Evolutionary conservation across 2,888 invertebrate genomes (phyloP), one percentile per base, ranked within the genome.

Genomic region (Phyllotreta cruciferae): DNA sequence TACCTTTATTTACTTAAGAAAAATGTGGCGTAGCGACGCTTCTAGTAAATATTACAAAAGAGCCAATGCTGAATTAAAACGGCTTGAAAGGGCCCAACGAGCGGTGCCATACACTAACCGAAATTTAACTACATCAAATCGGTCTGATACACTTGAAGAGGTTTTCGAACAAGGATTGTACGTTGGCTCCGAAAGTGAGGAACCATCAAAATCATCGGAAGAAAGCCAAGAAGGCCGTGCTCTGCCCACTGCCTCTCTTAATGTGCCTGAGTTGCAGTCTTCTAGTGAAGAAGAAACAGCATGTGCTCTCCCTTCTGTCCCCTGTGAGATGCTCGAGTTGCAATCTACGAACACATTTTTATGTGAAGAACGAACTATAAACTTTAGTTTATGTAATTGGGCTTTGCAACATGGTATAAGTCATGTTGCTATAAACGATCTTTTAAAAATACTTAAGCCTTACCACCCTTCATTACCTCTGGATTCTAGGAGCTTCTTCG

Each of bases 401-500:
- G 52, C 52, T 36, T 37, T 52, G 7, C 3, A 52, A 52, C 52
- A 52, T 36, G 36, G 36, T 52, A 52, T 52, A n/a, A 52, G 35
- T 35, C 52, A 52, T 10, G 10, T 37, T 52, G 52, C 52, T 52
- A 52, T 52, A 8, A 52, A 52, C 36, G 52, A 52, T 24, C 24
- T 24, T 4, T 24, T 24, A 24, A 24, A 24, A 24, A 24, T 24
- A 7, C 36, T 36, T 34, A 52, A 6, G 52, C 39, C 39, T 37
- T 53, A 24, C 24, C 24, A 24, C 24, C 53, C 37, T 37, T 58
- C 62, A 24, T 56, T 57, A 36, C 62, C 64, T 37, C 13, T 41
- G 37, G 62, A 67, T 65, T 57, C 56, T 14, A 53, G 67, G 49
- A 58, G 61, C 50, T 66, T 11, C 50, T 67, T 42, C 35, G 49